Evolutionary conservation across 2,888 invertebrate genomes (phyloP).

Genomic region (Hyalella azteca): DNA sequence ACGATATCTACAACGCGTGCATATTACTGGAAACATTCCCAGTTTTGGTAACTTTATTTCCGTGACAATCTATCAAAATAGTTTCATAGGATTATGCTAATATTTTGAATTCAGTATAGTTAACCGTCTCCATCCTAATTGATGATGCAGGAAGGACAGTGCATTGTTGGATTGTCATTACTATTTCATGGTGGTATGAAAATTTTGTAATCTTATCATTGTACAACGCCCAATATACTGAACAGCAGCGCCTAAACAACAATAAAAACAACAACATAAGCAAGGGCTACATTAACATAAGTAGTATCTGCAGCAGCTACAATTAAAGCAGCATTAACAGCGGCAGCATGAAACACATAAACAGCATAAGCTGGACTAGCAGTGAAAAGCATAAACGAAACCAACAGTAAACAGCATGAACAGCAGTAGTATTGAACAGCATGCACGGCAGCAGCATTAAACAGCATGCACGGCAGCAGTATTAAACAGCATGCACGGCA

Average conservation of each 20-base stretch:
- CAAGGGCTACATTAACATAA: background rate
- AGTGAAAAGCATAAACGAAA: background rate
- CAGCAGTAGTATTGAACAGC: background rate
- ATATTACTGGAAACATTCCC: too few relatives aligned
- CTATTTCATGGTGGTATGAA: too few relatives aligned
- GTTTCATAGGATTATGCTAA: too few relatives aligned
- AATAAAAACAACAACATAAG: background rate
- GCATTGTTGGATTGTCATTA: too few relatives aligned
- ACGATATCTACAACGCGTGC: too few relatives aligned
- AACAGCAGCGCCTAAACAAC: background rate
- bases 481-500: background rate
- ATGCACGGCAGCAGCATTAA: background rate
- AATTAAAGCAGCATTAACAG: background rate
- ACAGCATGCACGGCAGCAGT: background rate
- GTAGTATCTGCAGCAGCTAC: background rate
- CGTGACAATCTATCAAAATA: too few relatives aligned
- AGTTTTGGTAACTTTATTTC: too few relatives aligned
- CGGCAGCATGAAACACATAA: background rate
- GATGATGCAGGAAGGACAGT: too few relatives aligned
- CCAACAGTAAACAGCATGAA: background rate
- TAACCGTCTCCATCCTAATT: too few relatives aligned
- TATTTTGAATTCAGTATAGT: too few relatives aligned
- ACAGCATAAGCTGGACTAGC: background rate
- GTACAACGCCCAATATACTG: background rate
- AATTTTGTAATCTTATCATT: too few relatives aligned